Percentiles rank a stretch among this genome's conserved stretches.
Evolutionary conservation across 2,888 invertebrate species (phyloP).

Genomic region (Ernsta delagoae): DNA sequence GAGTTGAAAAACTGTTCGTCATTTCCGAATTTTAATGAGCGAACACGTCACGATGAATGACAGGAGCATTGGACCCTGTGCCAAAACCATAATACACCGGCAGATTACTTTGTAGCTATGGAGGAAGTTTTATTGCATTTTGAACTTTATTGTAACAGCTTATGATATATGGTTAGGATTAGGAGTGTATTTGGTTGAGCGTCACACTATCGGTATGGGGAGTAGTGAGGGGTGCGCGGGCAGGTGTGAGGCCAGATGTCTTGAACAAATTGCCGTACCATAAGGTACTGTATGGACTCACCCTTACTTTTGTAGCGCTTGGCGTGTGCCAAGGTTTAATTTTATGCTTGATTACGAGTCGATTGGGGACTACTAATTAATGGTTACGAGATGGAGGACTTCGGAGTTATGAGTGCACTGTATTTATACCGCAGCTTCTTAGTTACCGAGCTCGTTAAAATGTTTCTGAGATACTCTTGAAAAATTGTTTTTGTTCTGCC

Average conservation of each 20-base stretch:
- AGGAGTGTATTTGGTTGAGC: constrained; percentile 37
- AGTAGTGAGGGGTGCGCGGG: constrained; percentile 60
- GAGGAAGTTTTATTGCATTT: constrained; percentile 36
- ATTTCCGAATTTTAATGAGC: constrained; percentile 81
- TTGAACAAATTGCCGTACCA: constrained; percentile 82
- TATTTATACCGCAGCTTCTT: constrained; percentile 39
- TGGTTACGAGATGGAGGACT: constrained; percentile 68
- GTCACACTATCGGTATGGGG: constrained; percentile 63
- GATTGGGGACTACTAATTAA: constrained; percentile 76
- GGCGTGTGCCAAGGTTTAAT: constrained; percentile 85
- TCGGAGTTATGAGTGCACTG: constrained; percentile 46
- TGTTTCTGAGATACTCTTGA: constrained; percentile 18
- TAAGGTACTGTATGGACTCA: constrained; percentile 81
- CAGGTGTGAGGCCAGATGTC: constrained; percentile 84
- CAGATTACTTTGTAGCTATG: constrained; percentile 36
- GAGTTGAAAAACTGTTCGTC: constrained; percentile 74
- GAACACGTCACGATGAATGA: constrained; percentile 66
- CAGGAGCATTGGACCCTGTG: constrained; percentile 75
- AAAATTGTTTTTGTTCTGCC: neutral
- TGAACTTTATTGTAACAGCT: constrained; percentile 49
- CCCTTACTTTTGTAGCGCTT: constrained; percentile 74
- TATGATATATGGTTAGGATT: constrained; percentile 42
- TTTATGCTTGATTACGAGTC: constrained; percentile 83
- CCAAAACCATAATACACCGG: constrained; percentile 70
- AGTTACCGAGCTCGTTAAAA: constrained; percentile 28